These are phyloP conservation scores for Camponotus pennsylvanicus DNA, from an alignment of 1,140 invertebrate species.

Conservation along the genomic window DNA sequence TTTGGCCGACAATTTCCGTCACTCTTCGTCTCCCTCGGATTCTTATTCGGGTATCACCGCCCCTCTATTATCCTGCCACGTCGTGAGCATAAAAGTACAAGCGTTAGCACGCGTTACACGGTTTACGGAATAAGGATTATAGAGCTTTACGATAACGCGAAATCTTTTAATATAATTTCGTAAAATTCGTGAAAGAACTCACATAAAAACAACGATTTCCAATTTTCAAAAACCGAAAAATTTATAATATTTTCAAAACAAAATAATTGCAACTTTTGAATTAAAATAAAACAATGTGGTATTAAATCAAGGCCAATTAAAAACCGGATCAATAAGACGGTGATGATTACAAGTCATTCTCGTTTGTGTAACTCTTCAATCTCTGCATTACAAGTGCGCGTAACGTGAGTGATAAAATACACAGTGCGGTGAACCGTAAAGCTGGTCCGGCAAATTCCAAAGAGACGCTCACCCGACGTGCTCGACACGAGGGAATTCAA, in stretches of 20 bases:
- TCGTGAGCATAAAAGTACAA: slow-evolving; percentile 79
- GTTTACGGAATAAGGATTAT: slow-evolving; percentile 37
- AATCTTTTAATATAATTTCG: slow-evolving; percentile 61
- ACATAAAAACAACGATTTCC: slow-evolving; percentile 25
- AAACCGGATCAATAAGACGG: background rate
- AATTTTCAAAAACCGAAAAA: background rate
- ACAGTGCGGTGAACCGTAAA: slow-evolving; percentile 30
- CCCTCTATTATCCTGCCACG: slow-evolving; percentile 57
- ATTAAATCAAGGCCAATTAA: background rate
- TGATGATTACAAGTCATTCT: slow-evolving; percentile 7
- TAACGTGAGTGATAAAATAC: slow-evolving; percentile 39
- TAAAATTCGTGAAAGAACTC: slow-evolving; percentile 61
- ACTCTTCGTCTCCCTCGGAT: slow-evolving; percentile 47
- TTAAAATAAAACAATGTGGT: background rate
- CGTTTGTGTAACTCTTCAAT: background rate
- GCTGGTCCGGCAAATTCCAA: slow-evolving; percentile 8
- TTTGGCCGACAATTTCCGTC: slow-evolving; percentile 17
- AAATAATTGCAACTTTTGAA: background rate
- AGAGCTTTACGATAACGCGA: slow-evolving; percentile 50
- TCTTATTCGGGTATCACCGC: slow-evolving; percentile 44
- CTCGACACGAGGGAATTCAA: slow-evolving; percentile 38
- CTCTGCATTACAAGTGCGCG: background rate
- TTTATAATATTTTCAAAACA: slow-evolving; percentile 7
- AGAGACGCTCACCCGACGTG: slow-evolving; percentile 7
- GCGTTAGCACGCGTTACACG: slow-evolving; percentile 4